A percentile compares a stretch with the other conserved stretches of the same genome.
These are phyloP conservation scores for Mesodorylaimus sp. DNA, from an alignment of 2,888 invertebrate genomes.

Conservation along the genomic window DNA sequence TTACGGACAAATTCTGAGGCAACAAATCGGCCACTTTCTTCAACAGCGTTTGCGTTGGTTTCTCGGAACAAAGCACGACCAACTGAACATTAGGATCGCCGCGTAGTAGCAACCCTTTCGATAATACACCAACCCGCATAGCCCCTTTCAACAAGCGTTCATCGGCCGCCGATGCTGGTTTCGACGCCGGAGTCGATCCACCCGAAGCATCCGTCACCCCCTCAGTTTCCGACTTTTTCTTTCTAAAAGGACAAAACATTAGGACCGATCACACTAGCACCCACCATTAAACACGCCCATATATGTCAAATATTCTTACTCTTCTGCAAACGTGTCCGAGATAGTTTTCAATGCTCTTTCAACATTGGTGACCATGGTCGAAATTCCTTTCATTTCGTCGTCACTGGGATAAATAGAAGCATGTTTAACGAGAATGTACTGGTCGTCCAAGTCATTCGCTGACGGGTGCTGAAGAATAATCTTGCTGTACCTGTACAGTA, in stretches of 20 bases:
- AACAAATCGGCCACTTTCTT: constrained; percentile 66
- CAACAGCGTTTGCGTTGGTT: constrained; percentile 65
- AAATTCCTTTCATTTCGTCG: constrained; percentile 53
- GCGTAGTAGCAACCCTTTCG: constrained; percentile 67
- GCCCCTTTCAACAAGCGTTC: constrained; percentile 73
- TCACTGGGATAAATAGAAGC: constrained; percentile 81
- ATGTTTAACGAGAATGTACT: constrained; percentile 79
- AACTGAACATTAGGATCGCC: constrained; percentile 75
- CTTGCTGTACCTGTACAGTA: background rate
- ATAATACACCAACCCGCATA: constrained; percentile 80
- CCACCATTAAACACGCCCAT: background rate
- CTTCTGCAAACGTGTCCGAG: constrained; percentile 63
- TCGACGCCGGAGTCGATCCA: too few species aligned
- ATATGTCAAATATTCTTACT: constrained; percentile 8
- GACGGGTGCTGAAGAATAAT: background rate
- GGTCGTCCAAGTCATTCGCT: constrained; percentile 47
- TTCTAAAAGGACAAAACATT: background rate
- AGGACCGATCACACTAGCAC: too few species aligned
- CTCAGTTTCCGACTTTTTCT: background rate
- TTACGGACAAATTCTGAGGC: constrained; percentile 53
- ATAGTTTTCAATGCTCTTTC: constrained; percentile 83
- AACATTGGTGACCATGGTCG: constrained; percentile 76
- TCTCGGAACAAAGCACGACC: constrained; percentile 81
- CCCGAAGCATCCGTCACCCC: constrained; percentile 30
- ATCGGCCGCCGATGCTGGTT: too few species aligned